A percentile compares a stretch with the other conserved stretches of the same genome.
These are phyloP conservation scores for Pogona vitticeps DNA, from an alignment of 2,113 vertebrate genomes.

Conservation along the genomic window DNA sequence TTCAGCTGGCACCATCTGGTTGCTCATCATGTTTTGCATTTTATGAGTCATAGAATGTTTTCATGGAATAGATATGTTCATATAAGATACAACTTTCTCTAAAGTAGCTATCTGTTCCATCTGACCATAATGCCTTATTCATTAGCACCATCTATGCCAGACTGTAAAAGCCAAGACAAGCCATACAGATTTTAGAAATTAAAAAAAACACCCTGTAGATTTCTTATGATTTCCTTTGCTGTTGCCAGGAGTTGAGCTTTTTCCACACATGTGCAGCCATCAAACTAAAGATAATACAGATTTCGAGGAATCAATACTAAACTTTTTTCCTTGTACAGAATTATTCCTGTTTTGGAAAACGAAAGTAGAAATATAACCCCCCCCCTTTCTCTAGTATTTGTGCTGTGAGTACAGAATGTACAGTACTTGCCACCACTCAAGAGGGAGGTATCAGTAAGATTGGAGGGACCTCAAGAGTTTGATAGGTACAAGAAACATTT, in stretches of 20 bases:
- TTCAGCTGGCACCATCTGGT: not conserved
- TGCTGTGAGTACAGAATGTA: no score
- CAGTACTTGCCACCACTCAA: no score
- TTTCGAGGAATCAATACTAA: not conserved
- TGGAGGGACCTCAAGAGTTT: no score
- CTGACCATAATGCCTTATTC: conserved; percentile 1
- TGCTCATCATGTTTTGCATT: conserved; percentile 5
- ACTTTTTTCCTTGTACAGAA: conserved; percentile 15
- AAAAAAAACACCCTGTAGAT: conserved; percentile 18
- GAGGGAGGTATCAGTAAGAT: no score
- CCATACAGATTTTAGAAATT: conserved; percentile 34
- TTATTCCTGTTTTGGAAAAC: conserved; percentile 20
- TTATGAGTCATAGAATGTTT: not conserved
- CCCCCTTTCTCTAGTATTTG: not conserved
- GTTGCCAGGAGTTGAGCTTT: conserved; percentile 19
- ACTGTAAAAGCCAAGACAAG: conserved; percentile 35
- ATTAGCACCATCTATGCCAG: not conserved
- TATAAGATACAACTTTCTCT: conserved; percentile 17
- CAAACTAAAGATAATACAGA: no score
- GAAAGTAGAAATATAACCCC: conserved; percentile 8
- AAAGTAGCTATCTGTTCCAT: conserved; percentile 16
- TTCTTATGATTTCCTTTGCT: conserved; percentile 37
- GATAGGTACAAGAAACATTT: no score
- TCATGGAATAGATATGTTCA: conserved; percentile 4
- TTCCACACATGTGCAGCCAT: not conserved